A percentile compares a stretch with the other conserved stretches of the same genome.
These are phyloP conservation scores for Percina caprodes DNA, from an alignment of 2,113 vertebrate genomes.

Conservation along the genomic window DNA sequence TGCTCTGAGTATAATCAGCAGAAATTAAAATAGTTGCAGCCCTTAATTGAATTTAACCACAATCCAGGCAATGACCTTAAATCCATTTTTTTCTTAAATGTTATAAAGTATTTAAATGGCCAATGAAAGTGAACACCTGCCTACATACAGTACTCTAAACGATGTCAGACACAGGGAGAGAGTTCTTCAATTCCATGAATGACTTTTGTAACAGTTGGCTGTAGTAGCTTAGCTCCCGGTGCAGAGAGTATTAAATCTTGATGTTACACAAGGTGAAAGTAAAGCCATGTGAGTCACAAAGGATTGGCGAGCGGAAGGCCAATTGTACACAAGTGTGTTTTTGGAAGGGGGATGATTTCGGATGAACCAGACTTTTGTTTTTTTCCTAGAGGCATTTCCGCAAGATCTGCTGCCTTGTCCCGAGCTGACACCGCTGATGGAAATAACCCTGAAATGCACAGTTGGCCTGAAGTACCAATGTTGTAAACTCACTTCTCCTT, in stretches of 20 bases:
- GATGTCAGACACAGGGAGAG: neutral
- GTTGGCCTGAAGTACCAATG: neutral
- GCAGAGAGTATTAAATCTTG: conserved; percentile 58
- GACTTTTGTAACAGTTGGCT: conserved; percentile 56
- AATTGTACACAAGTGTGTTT: conserved; percentile 49
- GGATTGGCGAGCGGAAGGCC: conserved; percentile 43
- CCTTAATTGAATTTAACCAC: neutral
- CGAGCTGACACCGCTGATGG: conserved; percentile 30
- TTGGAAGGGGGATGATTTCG: conserved; percentile 36
- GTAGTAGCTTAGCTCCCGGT: conserved; percentile 61
- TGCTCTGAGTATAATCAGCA: too few relatives aligned
- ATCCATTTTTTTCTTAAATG: neutral
- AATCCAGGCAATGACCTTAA: neutral
- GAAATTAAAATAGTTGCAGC: neutral
- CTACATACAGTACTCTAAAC: neutral
- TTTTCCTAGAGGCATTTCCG: conserved; percentile 15
- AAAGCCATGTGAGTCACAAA: conserved; percentile 27
- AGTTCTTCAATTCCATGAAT: neutral
- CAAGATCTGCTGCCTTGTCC: conserved; percentile 41
- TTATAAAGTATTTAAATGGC: neutral
- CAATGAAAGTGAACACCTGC: neutral
- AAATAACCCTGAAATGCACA: conserved; percentile 17
- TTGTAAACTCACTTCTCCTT: conserved; percentile 9
- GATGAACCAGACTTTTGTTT: conserved; percentile 37
- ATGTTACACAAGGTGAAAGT: conserved; percentile 51